Evolutionary conservation across 2,797 vertebrate genomes (phyloP).

Genomic region (Hypotaenidia okinawae): DNA sequence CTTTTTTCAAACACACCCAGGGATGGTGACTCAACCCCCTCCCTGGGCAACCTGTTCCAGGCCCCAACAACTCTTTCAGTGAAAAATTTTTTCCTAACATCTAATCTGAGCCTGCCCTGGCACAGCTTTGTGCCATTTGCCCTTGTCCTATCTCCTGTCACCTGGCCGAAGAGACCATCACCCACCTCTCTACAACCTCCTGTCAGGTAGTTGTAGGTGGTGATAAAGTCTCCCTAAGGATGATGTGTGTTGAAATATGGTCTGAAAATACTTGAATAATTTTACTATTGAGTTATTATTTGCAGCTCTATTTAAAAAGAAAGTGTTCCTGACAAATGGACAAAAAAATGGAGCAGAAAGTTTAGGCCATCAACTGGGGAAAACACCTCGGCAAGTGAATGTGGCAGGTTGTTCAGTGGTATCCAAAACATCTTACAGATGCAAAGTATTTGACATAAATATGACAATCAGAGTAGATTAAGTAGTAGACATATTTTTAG

Average conservation of each 20-base stretch:
- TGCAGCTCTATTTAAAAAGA: background rate
- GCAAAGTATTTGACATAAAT: background rate
- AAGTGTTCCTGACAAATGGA: background rate
- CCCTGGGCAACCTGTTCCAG: no score
- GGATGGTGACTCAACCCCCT: no score
- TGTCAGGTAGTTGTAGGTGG: no score
- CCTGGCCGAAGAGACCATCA: no score
- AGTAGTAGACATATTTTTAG: background rate
- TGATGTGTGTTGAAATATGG: background rate
- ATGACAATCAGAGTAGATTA: background rate
- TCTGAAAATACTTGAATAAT: background rate
- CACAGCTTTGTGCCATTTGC: no score
- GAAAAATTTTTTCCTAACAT: no score
- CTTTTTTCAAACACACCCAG: no score
- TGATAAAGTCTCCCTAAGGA: background rate
- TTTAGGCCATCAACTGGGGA: background rate
- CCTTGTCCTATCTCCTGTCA: no score
- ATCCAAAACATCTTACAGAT: background rate
- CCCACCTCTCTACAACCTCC: no score
- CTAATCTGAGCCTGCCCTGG: no score
- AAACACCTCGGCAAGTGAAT: rapidly evolving
- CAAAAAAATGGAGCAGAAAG: background rate
- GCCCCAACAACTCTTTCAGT: no score
- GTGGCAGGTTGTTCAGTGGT: background rate
- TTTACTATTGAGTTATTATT: background rate